Percentiles rank a stretch among this genome's conserved stretches.
These are phyloP conservation scores for Alethe castanea DNA, from an alignment of 2,113 vertebrate genomes.

Conservation along the genomic window DNA sequence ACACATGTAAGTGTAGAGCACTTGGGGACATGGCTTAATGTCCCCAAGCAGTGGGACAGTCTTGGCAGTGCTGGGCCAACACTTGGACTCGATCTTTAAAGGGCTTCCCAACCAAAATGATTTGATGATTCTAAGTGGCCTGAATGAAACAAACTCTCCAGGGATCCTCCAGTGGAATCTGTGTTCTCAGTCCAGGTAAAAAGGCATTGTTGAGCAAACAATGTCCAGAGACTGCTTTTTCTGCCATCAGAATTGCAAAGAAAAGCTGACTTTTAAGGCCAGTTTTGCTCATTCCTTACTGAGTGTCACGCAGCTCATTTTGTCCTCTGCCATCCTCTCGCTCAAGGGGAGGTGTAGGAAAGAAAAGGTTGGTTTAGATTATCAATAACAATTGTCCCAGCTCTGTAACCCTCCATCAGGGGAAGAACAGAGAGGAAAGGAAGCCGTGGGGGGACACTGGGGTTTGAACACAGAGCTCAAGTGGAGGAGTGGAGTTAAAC, in stretches of 20 bases:
- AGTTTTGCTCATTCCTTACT: background rate
- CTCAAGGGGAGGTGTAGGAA: background rate
- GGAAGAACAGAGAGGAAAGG: background rate
- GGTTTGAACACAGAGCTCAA: constrained; percentile 30
- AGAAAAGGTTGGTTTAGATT: constrained; percentile 32
- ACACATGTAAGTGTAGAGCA: background rate
- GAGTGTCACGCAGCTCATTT: background rate
- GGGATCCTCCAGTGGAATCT: background rate
- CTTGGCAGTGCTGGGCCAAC: background rate
- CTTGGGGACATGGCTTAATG: background rate
- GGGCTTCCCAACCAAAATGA: background rate
- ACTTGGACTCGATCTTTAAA: background rate
- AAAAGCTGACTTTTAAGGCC: background rate
- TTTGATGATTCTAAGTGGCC: background rate
- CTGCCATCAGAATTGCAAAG: background rate
- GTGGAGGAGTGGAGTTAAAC: constrained; percentile 24
- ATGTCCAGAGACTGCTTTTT: background rate
- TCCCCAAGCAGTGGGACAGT: too few species aligned
- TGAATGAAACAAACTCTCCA: background rate
- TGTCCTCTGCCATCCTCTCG: background rate
- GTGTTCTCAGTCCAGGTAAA: background rate
- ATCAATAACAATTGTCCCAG: constrained; percentile 24
- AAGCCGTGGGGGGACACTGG: background rate
- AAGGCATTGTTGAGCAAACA: background rate
- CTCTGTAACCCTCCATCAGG: background rate